Conservation (phyloP, 2,888 invertebrate genomes). For the Pseudococcus viburni region DNA sequence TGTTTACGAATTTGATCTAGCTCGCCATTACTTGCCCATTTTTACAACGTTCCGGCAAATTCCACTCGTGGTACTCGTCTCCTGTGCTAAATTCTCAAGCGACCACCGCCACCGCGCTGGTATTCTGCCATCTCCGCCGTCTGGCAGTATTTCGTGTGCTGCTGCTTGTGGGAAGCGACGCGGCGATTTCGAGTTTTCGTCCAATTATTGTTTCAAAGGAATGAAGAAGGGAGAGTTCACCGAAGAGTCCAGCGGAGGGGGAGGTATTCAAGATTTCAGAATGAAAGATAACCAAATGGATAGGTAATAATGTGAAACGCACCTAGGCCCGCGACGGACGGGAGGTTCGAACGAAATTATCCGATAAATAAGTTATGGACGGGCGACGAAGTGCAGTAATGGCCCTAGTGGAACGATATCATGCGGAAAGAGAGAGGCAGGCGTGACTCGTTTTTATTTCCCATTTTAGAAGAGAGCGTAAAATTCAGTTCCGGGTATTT, state of each 20-base stretch:
- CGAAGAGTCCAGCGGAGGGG: background rate
- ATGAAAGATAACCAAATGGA: conserved; percentile 44
- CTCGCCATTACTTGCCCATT: conserved; percentile 13
- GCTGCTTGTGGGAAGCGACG: conserved; percentile 40
- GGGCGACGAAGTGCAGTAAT: conserved; percentile 54
- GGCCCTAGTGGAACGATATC: conserved; percentile 54
- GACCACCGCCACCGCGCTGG: background rate
- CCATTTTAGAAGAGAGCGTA: conserved; percentile 61
- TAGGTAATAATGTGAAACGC: conserved; percentile 57
- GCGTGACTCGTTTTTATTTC: conserved; percentile 63
- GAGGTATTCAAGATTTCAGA: conserved; percentile 32
- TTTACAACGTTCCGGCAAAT: conserved; percentile 46
- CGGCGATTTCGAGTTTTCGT: conserved; percentile 37
- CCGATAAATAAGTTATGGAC: conserved; percentile 58
- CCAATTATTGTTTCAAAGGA: conserved; percentile 9
- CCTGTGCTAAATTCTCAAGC: conserved; percentile 35
- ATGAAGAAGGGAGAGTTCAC: background rate
- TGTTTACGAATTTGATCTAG: conserved; percentile 49
- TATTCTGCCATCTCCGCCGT: background rate
- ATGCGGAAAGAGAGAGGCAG: conserved; percentile 61
- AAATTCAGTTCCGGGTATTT: conserved; percentile 65
- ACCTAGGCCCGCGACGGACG: background rate
- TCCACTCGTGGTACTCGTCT: conserved; percentile 40
- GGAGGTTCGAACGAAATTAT: conserved; percentile 16
- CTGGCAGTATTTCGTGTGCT: no score